Evolutionary conservation across 2,888 invertebrate genomes (phyloP), one percentile per base, ranked within the genome.

Genomic region (Adelphocoris suturalis): DNA sequence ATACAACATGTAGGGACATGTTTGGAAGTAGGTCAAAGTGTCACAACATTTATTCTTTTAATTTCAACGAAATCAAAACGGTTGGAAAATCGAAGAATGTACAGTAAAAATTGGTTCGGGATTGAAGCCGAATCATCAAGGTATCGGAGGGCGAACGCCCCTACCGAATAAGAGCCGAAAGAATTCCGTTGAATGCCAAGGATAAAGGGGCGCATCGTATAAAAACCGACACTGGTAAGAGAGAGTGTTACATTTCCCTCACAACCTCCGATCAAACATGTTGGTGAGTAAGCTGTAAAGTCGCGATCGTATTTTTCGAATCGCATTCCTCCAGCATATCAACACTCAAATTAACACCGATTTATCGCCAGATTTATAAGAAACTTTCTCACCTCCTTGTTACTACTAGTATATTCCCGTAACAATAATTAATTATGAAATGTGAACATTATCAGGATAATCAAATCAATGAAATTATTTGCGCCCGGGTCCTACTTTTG

Each of bases 101-200:
- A 37, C 37, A 37, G 2, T 37, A 37, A 37, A 37, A 52, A 7
- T 16, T 7, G 52, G 11, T 5, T 23, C 23, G 23, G 27, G 19
- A 19, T 9, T 23, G 68, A 11, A 7, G 23, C 9, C 12, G 23
- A 68, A 5, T 68, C 68, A 23, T 68, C 23, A 19, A 23, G 37
- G 13, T 68, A 23, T 12, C 68, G 19, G 23, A 23, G 68, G 27
- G 9, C 23, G 23, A 68, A n/a, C 68, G 68, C 52, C 82, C 82
- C 82, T 52, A 52, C 82, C 82, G 82, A 82, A 82, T 52, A 52
- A 37, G 52, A n/a, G 23, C n/a, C 48, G 82, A 82, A 52, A 78
- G 78, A 78, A 4, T 19, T 47, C 47, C 52, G 19, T 82, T 82
- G 82, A 82, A 82, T 82, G 82, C 82, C 82, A 82, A 82, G 82